phyloP scores from a whole-genome alignment of 2,888 invertebrate species.

The Drosophila parthenogenetica region DNA sequence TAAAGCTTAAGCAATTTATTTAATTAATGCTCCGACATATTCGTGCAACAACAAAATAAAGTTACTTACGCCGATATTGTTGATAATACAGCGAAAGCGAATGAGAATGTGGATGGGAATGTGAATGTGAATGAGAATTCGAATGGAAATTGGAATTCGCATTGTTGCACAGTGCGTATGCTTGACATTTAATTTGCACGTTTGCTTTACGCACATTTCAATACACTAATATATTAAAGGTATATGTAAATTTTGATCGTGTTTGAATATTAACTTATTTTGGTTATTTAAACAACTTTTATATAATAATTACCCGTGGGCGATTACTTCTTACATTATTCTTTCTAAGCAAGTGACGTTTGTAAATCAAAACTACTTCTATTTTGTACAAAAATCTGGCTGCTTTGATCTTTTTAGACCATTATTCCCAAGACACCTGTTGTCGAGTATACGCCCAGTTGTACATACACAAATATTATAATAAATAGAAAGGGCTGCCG shows the following conservation, averaged over 20 bases:
- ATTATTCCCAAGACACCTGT: no score
- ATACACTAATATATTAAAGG: background rate
- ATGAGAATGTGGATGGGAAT: conserved; percentile 7
- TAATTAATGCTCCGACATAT: conserved; percentile 50
- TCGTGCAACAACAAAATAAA: conserved; percentile 29
- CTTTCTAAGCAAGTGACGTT: no score
- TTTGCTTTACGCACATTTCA: conserved; percentile 13
- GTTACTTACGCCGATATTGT: conserved; percentile 41
- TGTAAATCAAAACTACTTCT: no score
- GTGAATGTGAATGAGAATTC: conserved; percentile 8
- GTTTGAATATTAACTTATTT: background rate
- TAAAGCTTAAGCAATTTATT: conserved; percentile 52
- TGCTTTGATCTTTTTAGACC: no score
- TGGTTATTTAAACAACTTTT: no score
- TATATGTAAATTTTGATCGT: no score
- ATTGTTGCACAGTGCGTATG: conserved; percentile 42
- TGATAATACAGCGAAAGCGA: conserved; percentile 19
- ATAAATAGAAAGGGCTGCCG: no score
- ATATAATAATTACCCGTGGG: no score
- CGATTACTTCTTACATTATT: no score
- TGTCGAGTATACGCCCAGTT: no score
- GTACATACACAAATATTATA: no score
- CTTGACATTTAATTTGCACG: conserved; percentile 48
- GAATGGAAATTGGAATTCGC: conserved; percentile 18
- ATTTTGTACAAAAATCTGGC: no score